Conservation (phyloP, 2,888 invertebrate species). For the Unio delphinus region DNA sequence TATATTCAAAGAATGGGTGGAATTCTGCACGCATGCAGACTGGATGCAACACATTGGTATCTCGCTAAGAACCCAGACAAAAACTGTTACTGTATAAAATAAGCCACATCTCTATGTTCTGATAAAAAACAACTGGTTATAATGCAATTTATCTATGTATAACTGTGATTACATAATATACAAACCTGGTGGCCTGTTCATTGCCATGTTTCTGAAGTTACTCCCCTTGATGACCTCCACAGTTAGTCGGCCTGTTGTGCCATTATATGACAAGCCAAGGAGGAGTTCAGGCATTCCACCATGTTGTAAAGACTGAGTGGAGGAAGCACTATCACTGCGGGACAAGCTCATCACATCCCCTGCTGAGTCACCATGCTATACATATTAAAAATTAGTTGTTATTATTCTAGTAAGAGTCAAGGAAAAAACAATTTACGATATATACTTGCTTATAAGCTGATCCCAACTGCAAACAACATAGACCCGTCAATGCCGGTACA, state of each 20-base stretch:
- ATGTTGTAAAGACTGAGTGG: slow-evolving; percentile 85
- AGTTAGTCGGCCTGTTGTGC: slow-evolving; percentile 92
- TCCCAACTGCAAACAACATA: too few relatives aligned
- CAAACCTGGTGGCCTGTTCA: slow-evolving; percentile 72
- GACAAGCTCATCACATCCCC: slow-evolving; percentile 84
- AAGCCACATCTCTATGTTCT: neutral
- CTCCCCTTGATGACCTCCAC: slow-evolving; percentile 90
- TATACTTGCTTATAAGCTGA: too few relatives aligned
- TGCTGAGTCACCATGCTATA: slow-evolving; percentile 72
- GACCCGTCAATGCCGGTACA: too few relatives aligned
- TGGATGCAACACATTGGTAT: too few relatives aligned
- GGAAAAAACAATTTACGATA: too few relatives aligned
- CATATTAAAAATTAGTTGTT: too few relatives aligned
- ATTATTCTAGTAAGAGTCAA: too few relatives aligned
- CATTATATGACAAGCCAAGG: slow-evolving; percentile 91
- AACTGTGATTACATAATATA: neutral
- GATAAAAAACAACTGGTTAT: neutral
- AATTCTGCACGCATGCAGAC: too few relatives aligned
- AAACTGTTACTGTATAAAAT: neutral
- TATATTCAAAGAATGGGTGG: too few relatives aligned
- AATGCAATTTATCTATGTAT: neutral
- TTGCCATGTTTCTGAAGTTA: slow-evolving; percentile 74
- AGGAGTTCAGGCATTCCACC: slow-evolving; percentile 93
- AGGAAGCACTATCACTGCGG: slow-evolving; percentile 91
- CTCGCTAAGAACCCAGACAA: too few relatives aligned